A percentile compares a stretch with the other conserved stretches of the same genome.
Evolutionary conservation across 2,888 invertebrate genomes (phyloP).

Genomic region (Amphimallon solstitiale): DNA sequence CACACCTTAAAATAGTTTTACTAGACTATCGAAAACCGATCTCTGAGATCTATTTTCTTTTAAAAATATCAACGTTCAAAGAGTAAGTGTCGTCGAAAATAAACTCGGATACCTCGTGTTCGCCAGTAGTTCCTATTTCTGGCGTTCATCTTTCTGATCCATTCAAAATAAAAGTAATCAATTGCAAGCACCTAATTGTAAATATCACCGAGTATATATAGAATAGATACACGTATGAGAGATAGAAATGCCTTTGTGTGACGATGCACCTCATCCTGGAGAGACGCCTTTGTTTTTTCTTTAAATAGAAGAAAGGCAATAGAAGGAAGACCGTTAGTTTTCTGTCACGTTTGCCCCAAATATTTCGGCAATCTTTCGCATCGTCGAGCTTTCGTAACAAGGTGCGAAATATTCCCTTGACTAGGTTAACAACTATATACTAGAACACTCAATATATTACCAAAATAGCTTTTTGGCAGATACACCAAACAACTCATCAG

Average conservation of each 20-base stretch:
- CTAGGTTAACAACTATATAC: constrained; percentile 27
- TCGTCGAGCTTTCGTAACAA: constrained; percentile 1
- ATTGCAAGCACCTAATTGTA: constrained; percentile 10
- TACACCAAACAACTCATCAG: neutral
- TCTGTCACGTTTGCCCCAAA: neutral
- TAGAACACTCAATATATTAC: constrained; percentile 23
- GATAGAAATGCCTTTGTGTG: constrained; percentile 5
- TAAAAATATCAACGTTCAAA: neutral
- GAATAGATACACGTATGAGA: neutral
- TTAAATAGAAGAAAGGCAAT: neutral
- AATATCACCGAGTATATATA: constrained; percentile 16
- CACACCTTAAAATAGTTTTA: too few relatives aligned
- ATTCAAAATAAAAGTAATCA: constrained; percentile 19
- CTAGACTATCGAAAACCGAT: neutral
- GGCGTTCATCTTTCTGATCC: neutral
- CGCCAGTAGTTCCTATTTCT: neutral
- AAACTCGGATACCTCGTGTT: neutral
- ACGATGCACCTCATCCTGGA: neutral
- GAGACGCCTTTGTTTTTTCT: neutral
- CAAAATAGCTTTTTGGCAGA: constrained; percentile 33
- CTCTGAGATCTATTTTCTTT: neutral
- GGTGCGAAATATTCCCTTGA: constrained; percentile 12
- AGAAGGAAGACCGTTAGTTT: too few relatives aligned
- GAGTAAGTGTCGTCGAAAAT: constrained; percentile 8
- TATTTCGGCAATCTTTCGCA: neutral